These are phyloP conservation scores for Puffinus mauretanicus DNA, from an alignment of 2,113 vertebrate genomes.

Conservation along the genomic window DNA sequence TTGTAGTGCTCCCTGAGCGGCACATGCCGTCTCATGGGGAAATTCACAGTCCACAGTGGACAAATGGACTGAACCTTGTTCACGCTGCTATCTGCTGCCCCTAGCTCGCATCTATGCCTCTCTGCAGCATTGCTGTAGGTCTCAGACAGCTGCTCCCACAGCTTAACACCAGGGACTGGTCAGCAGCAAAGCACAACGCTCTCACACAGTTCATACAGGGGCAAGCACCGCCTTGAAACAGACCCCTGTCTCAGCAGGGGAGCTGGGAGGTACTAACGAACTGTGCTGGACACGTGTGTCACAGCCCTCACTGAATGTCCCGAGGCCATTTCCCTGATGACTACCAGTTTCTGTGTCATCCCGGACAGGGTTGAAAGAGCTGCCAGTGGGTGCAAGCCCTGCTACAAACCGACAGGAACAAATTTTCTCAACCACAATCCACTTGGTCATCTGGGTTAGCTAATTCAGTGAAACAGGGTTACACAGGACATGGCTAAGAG, in stretches of 20 bases:
- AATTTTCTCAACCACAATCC: not conserved
- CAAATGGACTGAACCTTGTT: not conserved
- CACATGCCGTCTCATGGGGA: not conserved
- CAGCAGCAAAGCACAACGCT: not conserved
- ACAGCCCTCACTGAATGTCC: not conserved
- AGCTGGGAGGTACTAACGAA: not conserved
- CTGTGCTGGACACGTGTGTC: rapidly evolving
- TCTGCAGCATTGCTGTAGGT: not conserved
- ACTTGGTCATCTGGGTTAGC: not conserved
- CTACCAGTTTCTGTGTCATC: not conserved
- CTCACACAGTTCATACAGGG: not conserved
- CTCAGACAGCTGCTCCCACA: not conserved
- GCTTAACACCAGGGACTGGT: not conserved
- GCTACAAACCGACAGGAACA: not conserved
- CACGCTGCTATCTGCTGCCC: not conserved
- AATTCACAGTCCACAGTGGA: not conserved
- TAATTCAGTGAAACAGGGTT: not conserved
- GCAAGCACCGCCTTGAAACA: not conserved
- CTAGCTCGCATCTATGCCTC: not conserved
- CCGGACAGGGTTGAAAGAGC: not conserved
- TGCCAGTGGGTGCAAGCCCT: not conserved
- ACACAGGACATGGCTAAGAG: not conserved
- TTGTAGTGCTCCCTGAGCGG: not conserved
- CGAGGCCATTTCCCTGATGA: not conserved
- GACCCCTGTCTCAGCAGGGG: not conserved